Conservation (phyloP, 2,888 invertebrate genomes). For the Spialia ferax region DNA sequence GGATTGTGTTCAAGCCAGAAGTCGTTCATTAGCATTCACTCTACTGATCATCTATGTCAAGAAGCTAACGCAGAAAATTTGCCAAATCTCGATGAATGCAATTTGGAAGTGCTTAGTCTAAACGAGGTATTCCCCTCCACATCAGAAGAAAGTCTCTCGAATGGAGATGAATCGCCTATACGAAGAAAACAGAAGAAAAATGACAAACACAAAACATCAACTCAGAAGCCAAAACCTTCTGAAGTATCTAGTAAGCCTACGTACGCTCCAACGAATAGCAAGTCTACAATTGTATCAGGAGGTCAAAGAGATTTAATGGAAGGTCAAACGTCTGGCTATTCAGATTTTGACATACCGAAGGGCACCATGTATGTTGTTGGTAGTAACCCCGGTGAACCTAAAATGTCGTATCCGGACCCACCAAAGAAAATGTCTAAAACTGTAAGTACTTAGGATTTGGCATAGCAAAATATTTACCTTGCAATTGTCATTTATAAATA, state of each 20-base stretch:
- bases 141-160: constrained; percentile 79
- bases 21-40: constrained; percentile 82
- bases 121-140: constrained; percentile 81
- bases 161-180: constrained; percentile 69
- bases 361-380: constrained; percentile 79
- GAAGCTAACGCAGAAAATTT: constrained; percentile 62
- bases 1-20: constrained; percentile 68
- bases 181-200: constrained; percentile 57
- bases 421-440: constrained; percentile 81
- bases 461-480: no score
- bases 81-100: constrained; percentile 71
- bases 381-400: constrained; percentile 81
- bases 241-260: constrained; percentile 59
- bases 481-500: neutral
- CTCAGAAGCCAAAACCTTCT: constrained; percentile 52
- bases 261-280: constrained; percentile 77
- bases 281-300: constrained; percentile 70
- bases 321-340: constrained; percentile 66
- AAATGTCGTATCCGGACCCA: constrained; percentile 77
- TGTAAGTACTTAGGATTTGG: no score
- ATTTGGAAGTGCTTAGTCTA: constrained; percentile 76
- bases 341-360: constrained; percentile 77
- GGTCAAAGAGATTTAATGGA: constrained; percentile 65
- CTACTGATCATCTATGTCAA: constrained; percentile 79
- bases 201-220: constrained; percentile 53